Base-by-base conservation (phyloP, 2,113 vertebrate genomes). In the Archocentrus centrarchus region DNA sequence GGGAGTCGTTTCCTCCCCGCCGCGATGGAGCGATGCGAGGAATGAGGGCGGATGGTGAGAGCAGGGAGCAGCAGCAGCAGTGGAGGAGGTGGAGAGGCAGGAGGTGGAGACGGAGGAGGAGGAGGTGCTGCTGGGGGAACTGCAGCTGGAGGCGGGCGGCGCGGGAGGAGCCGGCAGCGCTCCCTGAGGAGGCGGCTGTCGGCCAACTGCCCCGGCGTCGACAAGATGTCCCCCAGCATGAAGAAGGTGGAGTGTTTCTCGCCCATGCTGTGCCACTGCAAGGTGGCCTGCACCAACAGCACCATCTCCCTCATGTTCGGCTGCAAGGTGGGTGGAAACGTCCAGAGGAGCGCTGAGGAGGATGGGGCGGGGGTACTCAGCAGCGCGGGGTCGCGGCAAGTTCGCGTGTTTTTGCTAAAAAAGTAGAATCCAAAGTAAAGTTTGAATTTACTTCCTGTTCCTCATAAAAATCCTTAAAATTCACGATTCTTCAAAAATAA, bases 241-340 rank as follows among this genome's bases (percentile, higher is more conserved):
- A 97, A 95, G 96, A 97, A 96, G 95, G 95, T 97, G 93, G 95
- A 96, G 87, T 98, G 97, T 80, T 97, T 97, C 95, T 97, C 96
- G 64, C 97, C 93, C 57, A 93, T 97, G 94, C 93, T 97, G 77
- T 97, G 97, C 94, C 97, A 97, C 94, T 97, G 95, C 96, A 97
- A 98, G 95, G 95, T 98, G 95, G 97, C 96, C 30, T 97, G 97
- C 91, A 96, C 95, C 92, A 97, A 95, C 96, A 97, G 96, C 93
- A 96, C 96, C 90, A 88, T 97, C 92, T 98, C 97, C 39, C 96
- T 98, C 93, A 97, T 97, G 96, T 98, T 98, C 94, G 97, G 96
- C 93, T 97, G 96, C 94, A 97, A 98, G 97, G 97, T 98, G 95
- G 95, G 96, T 97, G 95, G 32, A 55, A 20, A 4, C 15, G 6